Base-by-base conservation (phyloP, 2,797 vertebrate species). In the Enteromius paludinosus region DNA sequence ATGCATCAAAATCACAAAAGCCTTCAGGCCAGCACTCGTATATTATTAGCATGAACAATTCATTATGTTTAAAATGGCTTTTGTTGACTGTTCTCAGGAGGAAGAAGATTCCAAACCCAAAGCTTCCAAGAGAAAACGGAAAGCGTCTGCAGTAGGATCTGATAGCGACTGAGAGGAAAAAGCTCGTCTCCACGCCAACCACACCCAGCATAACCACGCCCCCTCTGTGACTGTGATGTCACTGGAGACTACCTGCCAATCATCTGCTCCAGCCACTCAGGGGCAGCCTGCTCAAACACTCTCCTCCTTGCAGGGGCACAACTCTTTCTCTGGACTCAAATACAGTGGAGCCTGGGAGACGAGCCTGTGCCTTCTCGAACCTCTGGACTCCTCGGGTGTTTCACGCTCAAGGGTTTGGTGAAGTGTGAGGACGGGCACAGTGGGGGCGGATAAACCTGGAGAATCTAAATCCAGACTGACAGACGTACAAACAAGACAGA, bases 31-130 rank as follows among this genome's bases (percentile, higher is more conserved):
- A 47, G 23, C 25, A 65, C 30, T 6, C 33, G n/a, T n/a, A 15
- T 41, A 41, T 25, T 75, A 35, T 41, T 5, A 30, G 20, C 4
- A 49, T 56, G 30, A n/a, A 47, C 17, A 20, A 38, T 23, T 61
- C 9, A n/a, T 47, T 23, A 5, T 30, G 61, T 59, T 59, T 78
- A 59, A 66, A 73, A 18, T 8, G 2, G 3, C 25, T 4, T 41
- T 75, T 70, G 9, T 75, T 25, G 12, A 8, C 59, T 66, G 15
- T 8, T 12, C 20, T 47, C 89, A 98, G 97, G 97, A 98, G 90
- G 97, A 98, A 25, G 97, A 98, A 82, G 97, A 98, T 89, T 95
- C 97, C 1, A 99, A 98, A 81, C 97, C 97, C 56, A 99, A 98
- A 91, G 95, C 97, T 1, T 93, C 96, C 7, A 99, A 99, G 87